Evolutionary conservation across 2,888 invertebrate genomes (phyloP), one percentile per base, ranked within the genome.

Genomic region (Oeneis ivallda): DNA sequence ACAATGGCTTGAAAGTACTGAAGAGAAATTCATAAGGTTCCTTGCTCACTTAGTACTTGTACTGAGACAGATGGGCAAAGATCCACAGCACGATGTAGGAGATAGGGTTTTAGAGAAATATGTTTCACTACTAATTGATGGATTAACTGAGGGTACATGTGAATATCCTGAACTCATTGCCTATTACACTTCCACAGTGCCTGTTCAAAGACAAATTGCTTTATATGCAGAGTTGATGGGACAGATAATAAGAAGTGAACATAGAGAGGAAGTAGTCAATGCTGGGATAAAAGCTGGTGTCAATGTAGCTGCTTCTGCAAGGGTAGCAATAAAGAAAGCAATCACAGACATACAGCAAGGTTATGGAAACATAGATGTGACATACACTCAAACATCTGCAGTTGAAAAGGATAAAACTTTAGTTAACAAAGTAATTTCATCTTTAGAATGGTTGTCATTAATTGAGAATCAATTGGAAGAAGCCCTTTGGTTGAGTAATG

Each of bases 401-500:
- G 93, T 85, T 56, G 91, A 91, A 75, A 91, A 90, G 68, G 89
- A 92, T 65, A 92, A 91, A 76, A 81, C 80, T 17, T 77, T 92
- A 70, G 82, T 91, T 19, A 78, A 72, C 47, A 90, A 86, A 80
- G 89, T 87, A 1, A 86, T 92, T 72, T 80, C 84, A 65, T 91
- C 97, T 0, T 88, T 98, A 2, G 98, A 98, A 81, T 98, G 98
- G 97, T 86, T 98, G 9, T 93, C 95, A 32, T 95, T 97, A 75
- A 94, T 97, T 77, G 93, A 94, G 13, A 92, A 94, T 57, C 98
- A 98, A 84, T 87, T 95, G 50, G 93, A 94, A 47, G 98, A 98
- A 85, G 95, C 96, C 10, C 81, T 98, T 26, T 95, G 95, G 93
- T 95, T 98, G 79, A 95, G 96, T n/a, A 98, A 98, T 92, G 95